Percentiles rank a stretch among this genome's conserved stretches.
Conservation (phyloP, 2,888 invertebrate species). For the Penaeus monodon region DNA sequence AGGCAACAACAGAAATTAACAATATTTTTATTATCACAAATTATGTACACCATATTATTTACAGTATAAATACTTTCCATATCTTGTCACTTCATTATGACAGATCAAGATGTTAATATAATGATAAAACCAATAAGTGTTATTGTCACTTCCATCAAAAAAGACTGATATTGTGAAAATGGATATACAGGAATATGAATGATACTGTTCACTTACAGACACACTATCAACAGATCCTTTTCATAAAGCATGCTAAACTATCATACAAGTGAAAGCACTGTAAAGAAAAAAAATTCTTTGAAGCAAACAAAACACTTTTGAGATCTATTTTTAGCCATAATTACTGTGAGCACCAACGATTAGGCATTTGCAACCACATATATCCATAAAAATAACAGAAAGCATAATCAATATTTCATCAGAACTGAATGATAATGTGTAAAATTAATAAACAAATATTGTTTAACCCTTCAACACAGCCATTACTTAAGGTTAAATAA, state of each 20-base stretch:
- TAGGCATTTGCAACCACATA: constrained; percentile 26
- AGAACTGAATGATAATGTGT: not conserved
- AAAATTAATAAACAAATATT: not conserved
- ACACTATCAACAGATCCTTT: constrained; percentile 10
- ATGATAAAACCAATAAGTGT: constrained; percentile 6
- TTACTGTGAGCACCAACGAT: constrained; percentile 41
- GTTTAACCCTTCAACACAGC: constrained; percentile 26
- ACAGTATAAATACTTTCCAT: constrained; percentile 59
- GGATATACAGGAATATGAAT: not conserved
- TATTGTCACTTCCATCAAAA: constrained; percentile 12
- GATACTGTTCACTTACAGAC: not conserved
- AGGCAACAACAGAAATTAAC: constrained; percentile 42
- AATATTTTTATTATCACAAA: constrained; percentile 61
- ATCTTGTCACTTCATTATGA: constrained; percentile 20
- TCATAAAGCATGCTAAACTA: constrained; percentile 1
- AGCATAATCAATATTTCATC: constrained; percentile 8
- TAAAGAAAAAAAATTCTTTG: not conserved
- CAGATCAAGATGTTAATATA: constrained; percentile 17
- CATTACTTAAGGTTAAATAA: constrained; percentile 33
- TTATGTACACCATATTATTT: constrained; percentile 55
- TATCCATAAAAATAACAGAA: constrained; percentile 11
- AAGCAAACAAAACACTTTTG: constrained; percentile 35
- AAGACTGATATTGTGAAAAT: constrained; percentile 2
- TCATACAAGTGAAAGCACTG: not conserved
- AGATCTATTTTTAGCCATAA: constrained; percentile 44